Evolutionary conservation across 2,888 invertebrate species (phyloP).

Genomic region (Drosophila paucipuncta): DNA sequence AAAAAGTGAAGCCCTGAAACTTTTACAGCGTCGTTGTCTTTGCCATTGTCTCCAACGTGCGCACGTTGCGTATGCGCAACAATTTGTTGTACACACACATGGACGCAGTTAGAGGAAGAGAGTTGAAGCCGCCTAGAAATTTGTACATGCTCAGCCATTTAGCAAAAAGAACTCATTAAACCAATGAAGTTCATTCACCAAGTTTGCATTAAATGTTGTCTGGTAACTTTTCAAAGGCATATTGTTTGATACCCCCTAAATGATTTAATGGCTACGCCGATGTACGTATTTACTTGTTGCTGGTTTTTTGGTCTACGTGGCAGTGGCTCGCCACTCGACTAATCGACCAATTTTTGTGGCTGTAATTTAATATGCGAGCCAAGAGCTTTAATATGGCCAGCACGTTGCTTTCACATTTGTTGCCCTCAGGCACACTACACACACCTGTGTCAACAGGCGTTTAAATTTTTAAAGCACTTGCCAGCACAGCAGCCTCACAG

Average conservation of each 20-base stretch:
- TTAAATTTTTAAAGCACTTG: constrained; percentile 63
- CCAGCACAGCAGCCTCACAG: constrained; percentile 41
- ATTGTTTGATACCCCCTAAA: neutral
- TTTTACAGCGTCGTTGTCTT: constrained; percentile 50
- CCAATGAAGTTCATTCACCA: neutral
- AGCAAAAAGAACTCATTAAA: neutral
- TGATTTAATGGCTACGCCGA: neutral
- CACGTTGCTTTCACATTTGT: constrained; percentile 64
- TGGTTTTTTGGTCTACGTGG: constrained; percentile 33
- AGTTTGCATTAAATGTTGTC: neutral
- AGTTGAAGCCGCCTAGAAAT: neutral
- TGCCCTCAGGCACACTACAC: constrained; percentile 9
- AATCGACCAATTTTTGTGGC: constrained; percentile 71
- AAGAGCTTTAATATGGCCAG: constrained; percentile 66
- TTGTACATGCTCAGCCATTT: neutral
- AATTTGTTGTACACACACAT: constrained; percentile 49
- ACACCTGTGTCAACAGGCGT: constrained; percentile 62
- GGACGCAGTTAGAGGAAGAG: neutral
- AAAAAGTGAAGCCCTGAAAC: constrained; percentile 22
- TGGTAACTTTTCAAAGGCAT: neutral
- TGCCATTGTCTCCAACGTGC: constrained; percentile 23
- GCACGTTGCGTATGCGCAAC: constrained; percentile 78
- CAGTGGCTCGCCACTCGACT: constrained; percentile 23
- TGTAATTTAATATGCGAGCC: constrained; percentile 75
- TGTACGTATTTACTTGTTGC: constrained; percentile 63